Percentiles rank a stretch among this genome's conserved stretches.
phyloP scores from a whole-genome alignment of 2,113 vertebrate genomes.

The Apus apus region DNA sequence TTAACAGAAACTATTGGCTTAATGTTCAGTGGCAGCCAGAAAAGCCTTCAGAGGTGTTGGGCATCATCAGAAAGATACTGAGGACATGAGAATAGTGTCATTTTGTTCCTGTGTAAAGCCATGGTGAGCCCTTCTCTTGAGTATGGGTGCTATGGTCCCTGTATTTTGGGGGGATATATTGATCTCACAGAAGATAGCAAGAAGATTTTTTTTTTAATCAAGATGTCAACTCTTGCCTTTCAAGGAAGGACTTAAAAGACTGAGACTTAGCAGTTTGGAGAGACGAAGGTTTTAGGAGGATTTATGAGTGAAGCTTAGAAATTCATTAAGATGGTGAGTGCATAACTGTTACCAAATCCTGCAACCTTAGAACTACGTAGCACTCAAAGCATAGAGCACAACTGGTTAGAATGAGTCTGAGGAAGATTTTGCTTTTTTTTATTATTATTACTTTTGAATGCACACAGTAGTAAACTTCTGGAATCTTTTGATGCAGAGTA shows the following conservation, averaged over 20 bases:
- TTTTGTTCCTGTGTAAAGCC: not conserved
- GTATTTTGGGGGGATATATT: not conserved
- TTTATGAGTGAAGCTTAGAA: not conserved
- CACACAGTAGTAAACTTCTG: not conserved
- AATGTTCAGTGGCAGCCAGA: not conserved
- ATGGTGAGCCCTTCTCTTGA: not conserved
- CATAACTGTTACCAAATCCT: not conserved
- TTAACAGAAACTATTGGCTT: not conserved
- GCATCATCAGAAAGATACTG: not conserved
- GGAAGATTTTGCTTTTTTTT: not conserved
- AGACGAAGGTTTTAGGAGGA: not conserved
- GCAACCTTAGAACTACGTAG: not conserved
- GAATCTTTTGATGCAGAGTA: not conserved
- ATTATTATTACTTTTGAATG: not conserved
- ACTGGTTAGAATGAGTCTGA: not conserved
- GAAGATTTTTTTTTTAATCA: not conserved
- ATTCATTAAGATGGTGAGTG: not conserved
- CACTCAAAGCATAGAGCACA: not conserved
- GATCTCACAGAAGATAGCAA: not conserved
- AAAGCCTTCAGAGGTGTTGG: not conserved
- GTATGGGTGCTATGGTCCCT: rapidly evolving
- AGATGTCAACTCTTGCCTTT: not conserved
- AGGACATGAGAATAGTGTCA: not conserved
- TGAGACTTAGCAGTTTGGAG: not conserved
- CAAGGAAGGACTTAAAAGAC: not conserved